Percentiles rank a stretch among this genome's conserved stretches.
phyloP scores from a whole-genome alignment of 2,113 vertebrate species.

The Indicator maculatus region DNA sequence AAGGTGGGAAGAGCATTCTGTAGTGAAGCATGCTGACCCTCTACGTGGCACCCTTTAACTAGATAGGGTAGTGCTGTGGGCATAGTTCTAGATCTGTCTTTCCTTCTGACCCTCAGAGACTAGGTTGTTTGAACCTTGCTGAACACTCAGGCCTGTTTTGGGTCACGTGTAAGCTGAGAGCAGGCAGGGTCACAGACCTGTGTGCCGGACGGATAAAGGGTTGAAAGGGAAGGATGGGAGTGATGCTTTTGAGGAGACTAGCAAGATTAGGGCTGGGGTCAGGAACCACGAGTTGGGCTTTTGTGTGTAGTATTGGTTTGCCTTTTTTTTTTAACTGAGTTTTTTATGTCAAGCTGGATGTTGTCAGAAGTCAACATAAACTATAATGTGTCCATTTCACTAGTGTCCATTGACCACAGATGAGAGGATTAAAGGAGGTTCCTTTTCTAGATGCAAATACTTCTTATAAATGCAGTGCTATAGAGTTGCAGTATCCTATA shows the following conservation, averaged over 20 bases:
- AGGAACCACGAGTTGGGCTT: fast-evolving
- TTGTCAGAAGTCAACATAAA: not conserved
- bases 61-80: not conserved
- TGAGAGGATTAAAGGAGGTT: not conserved
- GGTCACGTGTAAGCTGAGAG: not conserved
- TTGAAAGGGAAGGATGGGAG: no score
- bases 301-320: not conserved
- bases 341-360: not conserved
- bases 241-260: fast-evolving
- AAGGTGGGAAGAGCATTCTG: not conserved
- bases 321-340: not conserved
- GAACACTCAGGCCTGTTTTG: fast-evolving
- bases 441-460: not conserved
- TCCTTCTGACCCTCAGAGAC: not conserved
- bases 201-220: not conserved
- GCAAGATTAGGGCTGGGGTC: not conserved
- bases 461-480: not conserved
- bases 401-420: not conserved
- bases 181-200: not conserved
- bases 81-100: fast-evolving
- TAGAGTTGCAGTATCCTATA: not conserved
- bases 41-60: no score
- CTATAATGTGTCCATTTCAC: not conserved
- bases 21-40: not conserved
- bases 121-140: not conserved